phyloP scores from a whole-genome alignment of 2,888 invertebrate species.

The Camponotus fellah region DNA sequence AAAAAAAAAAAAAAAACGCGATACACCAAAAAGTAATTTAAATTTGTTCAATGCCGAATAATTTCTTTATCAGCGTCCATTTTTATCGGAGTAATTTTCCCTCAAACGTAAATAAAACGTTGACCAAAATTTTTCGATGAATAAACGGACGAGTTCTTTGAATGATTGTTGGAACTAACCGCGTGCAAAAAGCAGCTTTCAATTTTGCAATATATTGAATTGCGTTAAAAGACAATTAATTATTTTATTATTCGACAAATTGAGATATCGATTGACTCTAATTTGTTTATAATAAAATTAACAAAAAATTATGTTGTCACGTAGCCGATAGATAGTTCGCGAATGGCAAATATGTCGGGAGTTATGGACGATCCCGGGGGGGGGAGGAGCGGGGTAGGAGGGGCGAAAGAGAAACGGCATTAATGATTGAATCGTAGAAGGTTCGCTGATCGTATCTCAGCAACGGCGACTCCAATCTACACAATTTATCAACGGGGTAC shows the following conservation, averaged over 20 bases:
- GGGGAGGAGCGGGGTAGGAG: neutral
- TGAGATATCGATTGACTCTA: constrained; percentile 18
- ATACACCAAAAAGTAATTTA: neutral
- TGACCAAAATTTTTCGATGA: neutral
- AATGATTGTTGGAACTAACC: neutral
- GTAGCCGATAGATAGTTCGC: constrained; percentile 14
- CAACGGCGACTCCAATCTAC: constrained; percentile 80
- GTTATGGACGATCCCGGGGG: constrained; percentile 42
- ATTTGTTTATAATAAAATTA: constrained; percentile 3
- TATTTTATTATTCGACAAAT: constrained; percentile 14
- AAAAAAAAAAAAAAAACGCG: too few species aligned
- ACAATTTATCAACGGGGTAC: constrained; percentile 82
- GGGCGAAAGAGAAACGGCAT: constrained; percentile 64
- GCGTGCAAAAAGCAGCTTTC: neutral
- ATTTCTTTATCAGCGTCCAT: neutral
- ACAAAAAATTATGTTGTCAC: constrained; percentile 19
- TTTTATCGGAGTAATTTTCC: neutral
- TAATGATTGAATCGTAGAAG: constrained; percentile 82
- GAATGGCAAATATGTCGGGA: constrained; percentile 29
- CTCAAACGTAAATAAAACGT: neutral
- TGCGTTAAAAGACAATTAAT: neutral
- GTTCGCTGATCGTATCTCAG: constrained; percentile 80
- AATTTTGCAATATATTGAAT: neutral
- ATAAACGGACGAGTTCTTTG: neutral
- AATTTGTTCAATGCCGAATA: neutral